These are phyloP conservation scores for Amphipoea oculea DNA, from an alignment of 2,888 invertebrate species.

Conservation along the genomic window DNA sequence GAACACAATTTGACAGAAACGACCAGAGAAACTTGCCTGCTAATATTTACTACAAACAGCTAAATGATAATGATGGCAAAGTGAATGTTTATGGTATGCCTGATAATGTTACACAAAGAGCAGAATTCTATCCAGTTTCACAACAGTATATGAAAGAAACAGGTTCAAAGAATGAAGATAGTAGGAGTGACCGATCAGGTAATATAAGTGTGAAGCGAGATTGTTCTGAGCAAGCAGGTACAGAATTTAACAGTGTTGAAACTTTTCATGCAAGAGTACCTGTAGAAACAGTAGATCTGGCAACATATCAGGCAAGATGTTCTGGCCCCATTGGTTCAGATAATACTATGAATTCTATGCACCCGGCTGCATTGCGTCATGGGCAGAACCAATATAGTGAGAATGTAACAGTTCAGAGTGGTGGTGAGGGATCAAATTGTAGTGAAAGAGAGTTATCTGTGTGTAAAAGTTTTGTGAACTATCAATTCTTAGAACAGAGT, in stretches of 20 bases:
- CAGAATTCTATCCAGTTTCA: constrained; percentile 77
- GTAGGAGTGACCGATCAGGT: constrained; percentile 70
- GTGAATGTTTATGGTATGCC: constrained; percentile 74
- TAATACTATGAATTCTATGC: constrained; percentile 82
- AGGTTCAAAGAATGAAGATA: constrained; percentile 77
- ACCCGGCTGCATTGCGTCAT: constrained; percentile 77
- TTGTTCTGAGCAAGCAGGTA: constrained; percentile 73
- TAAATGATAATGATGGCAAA: constrained; percentile 79
- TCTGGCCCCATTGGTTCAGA: constrained; percentile 73
- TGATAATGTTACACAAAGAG: constrained; percentile 74
- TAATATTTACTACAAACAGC: constrained; percentile 80
- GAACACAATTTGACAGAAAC: constrained; percentile 73
- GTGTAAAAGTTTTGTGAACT: constrained; percentile 87
- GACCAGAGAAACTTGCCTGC: constrained; percentile 76
- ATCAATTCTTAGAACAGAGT: constrained; percentile 89
- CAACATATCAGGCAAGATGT: constrained; percentile 83
- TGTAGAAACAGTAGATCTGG: constrained; percentile 76
- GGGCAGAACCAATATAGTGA: constrained; percentile 83
- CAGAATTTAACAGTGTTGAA: constrained; percentile 79
- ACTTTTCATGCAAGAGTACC: constrained; percentile 79
- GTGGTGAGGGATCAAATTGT: constrained; percentile 79
- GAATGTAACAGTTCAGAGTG: constrained; percentile 81
- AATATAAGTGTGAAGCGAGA: constrained; percentile 77
- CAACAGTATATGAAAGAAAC: constrained; percentile 81
- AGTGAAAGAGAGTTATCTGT: constrained; percentile 83